Conservation (phyloP, 1,140 invertebrate genomes). For the Cephus cinctus region DNA sequence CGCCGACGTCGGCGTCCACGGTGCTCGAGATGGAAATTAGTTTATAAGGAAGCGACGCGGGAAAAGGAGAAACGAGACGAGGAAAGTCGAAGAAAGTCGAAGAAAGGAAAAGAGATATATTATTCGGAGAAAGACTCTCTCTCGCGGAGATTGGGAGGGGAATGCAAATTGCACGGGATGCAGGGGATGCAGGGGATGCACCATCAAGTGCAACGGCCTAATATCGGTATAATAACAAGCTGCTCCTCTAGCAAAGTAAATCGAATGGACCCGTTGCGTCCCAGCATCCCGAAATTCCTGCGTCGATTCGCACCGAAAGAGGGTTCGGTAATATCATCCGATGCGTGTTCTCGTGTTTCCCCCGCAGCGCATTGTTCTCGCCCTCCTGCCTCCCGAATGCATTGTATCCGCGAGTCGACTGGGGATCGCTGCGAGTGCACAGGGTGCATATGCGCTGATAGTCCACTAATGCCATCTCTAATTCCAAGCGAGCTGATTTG, state of each 20-base stretch:
- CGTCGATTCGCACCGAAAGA: constrained; percentile 29
- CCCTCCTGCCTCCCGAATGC: constrained; percentile 38
- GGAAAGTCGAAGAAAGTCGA: no score
- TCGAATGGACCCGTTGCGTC: constrained; percentile 15
- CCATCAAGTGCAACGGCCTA: constrained; percentile 15
- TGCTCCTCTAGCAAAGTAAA: no score
- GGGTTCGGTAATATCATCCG: constrained; percentile 48
- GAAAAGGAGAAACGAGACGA: no score
- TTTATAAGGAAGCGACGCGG: constrained; percentile 54
- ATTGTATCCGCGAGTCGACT: constrained; percentile 38
- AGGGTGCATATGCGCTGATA: constrained; percentile 54
- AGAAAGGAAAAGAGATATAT: no score
- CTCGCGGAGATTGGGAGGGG: constrained; percentile 2
- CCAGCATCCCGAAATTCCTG: constrained; percentile 25
- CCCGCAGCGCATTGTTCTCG: constrained; percentile 49
- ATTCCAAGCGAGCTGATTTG: constrained; percentile 56
- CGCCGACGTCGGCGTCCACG: no score
- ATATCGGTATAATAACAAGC: no score
- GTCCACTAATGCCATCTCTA: constrained; percentile 54
- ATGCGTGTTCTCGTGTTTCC: constrained; percentile 49
- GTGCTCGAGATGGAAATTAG: constrained; percentile 45
- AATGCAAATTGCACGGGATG: not conserved
- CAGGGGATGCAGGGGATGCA: not conserved
- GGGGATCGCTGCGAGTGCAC: constrained; percentile 33
- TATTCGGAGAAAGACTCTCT: no score